Evolutionary conservation across 1,140 invertebrate species (phyloP).

Genomic region (Tetragnatha versicolor): DNA sequence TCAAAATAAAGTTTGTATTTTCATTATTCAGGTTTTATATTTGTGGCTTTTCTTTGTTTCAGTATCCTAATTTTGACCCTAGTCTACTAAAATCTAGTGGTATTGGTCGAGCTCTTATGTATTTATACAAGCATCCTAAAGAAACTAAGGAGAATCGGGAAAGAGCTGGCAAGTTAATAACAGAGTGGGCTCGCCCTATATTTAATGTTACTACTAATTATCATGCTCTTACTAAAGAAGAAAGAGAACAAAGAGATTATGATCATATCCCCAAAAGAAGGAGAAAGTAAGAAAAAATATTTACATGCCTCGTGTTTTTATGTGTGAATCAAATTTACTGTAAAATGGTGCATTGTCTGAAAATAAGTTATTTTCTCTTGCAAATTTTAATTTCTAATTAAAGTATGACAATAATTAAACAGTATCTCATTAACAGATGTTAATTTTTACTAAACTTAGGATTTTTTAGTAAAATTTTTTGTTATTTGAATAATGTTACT

Average conservation of each 20-base stretch:
- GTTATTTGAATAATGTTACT: too few relatives aligned
- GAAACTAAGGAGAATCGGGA: constrained; percentile 94
- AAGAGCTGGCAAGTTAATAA: constrained; percentile 89
- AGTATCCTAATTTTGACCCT: constrained; percentile 91
- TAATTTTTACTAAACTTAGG: too few relatives aligned
- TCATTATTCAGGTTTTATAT: too few relatives aligned
- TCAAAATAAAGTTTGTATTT: too few relatives aligned
- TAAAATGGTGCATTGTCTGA: too few relatives aligned
- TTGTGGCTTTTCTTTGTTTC: constrained; percentile 57
- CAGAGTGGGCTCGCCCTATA: constrained; percentile 95
- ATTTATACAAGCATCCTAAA: constrained; percentile 97
- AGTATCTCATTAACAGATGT: too few relatives aligned
- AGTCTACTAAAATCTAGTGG: constrained; percentile 91
- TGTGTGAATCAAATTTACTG: neutral
- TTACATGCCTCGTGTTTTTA: neutral
- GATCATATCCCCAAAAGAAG: constrained; percentile 74
- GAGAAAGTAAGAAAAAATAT: constrained; percentile 22
- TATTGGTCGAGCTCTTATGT: constrained; percentile 91
- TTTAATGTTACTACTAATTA: constrained; percentile 97
- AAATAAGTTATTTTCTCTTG: too few relatives aligned
- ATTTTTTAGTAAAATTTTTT: too few relatives aligned
- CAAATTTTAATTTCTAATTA: too few relatives aligned
- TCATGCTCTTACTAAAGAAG: constrained; percentile 74
- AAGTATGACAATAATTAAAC: too few relatives aligned
- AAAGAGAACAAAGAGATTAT: constrained; percentile 85